A percentile compares a stretch with the other conserved stretches of the same genome.
Conservation (phyloP, 2,797 vertebrate species). For the Philypnodon macrostomus region DNA sequence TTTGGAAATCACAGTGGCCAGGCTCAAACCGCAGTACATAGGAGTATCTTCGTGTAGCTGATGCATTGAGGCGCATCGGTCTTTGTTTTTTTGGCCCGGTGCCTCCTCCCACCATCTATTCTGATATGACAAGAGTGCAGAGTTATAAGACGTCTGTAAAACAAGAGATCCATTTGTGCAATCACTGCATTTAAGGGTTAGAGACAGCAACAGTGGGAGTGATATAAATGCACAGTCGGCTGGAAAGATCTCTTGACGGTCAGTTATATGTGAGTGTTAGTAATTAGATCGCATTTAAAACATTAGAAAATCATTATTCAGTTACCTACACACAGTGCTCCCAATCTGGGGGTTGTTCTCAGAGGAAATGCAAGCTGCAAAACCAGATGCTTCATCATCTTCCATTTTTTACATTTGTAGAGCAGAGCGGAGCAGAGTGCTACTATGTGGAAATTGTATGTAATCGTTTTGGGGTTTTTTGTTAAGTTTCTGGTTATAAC, state of each 20-base stretch:
- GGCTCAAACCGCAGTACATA: slow-evolving; percentile 91
- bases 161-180: slow-evolving; percentile 89
- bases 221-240: slow-evolving; percentile 67
- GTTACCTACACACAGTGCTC: slow-evolving; percentile 65
- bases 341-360: slow-evolving; percentile 64
- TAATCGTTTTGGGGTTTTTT: too few relatives aligned
- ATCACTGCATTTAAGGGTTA: slow-evolving; percentile 74
- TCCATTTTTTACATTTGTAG: slow-evolving; percentile 65
- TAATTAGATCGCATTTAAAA: slow-evolving; percentile 75
- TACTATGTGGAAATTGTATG: slow-evolving; percentile 65
- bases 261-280: slow-evolving; percentile 63
- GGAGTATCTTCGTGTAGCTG: slow-evolving; percentile 84
- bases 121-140: slow-evolving; percentile 78
- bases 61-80: slow-evolving; percentile 80
- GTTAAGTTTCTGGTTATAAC: too few relatives aligned
- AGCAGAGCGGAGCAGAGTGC: slow-evolving; percentile 63
- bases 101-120: slow-evolving; percentile 80
- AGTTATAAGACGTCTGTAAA: slow-evolving; percentile 89
- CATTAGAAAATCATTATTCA: slow-evolving; percentile 78
- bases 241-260: slow-evolving; percentile 54
- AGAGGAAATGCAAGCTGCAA: slow-evolving; percentile 69
- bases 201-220: slow-evolving; percentile 63
- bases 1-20: slow-evolving; percentile 94
- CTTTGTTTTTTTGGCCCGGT: slow-evolving; percentile 65
- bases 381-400: slow-evolving; percentile 74